phyloP scores from a whole-genome alignment of 2,888 invertebrate genomes.

The Listrodromus nycthemerus region DNA sequence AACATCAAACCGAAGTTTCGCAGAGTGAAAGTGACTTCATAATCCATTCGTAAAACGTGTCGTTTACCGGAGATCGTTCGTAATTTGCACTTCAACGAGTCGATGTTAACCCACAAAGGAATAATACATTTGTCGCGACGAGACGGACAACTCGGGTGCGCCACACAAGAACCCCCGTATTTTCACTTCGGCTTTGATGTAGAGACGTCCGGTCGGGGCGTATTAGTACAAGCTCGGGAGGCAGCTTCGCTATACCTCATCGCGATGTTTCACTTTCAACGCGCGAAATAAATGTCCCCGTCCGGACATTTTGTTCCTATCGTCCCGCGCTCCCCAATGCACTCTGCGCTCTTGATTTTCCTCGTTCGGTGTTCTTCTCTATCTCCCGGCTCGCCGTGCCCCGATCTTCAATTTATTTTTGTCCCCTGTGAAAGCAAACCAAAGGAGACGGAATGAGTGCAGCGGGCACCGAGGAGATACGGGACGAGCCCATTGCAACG shows the following conservation, averaged over 20 bases:
- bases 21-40: slow-evolving; percentile 53
- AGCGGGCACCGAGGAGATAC: not conserved
- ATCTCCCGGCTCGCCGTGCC: slow-evolving; percentile 45
- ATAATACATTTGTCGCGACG: slow-evolving; percentile 61
- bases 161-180: slow-evolving; percentile 44
- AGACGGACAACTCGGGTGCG: slow-evolving; percentile 13
- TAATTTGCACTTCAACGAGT: slow-evolving; percentile 69
- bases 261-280: slow-evolving; percentile 53
- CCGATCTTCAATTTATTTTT: slow-evolving; percentile 73
- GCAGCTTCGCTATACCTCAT: slow-evolving; percentile 48
- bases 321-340: slow-evolving; percentile 43
- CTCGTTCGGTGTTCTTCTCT: slow-evolving; percentile 57
- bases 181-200: slow-evolving; percentile 68
- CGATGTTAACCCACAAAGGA: slow-evolving; percentile 52
- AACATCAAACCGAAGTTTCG: slow-evolving; percentile 26
- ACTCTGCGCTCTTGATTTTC: slow-evolving; percentile 23
- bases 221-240: slow-evolving; percentile 30
- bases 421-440: slow-evolving; percentile 61
- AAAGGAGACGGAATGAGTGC: not conserved
- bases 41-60: slow-evolving; percentile 57
- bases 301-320: slow-evolving; percentile 53
- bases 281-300: slow-evolving; percentile 61
- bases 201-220: slow-evolving; percentile 62
- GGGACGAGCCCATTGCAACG: slow-evolving; percentile 16
- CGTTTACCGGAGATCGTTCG: slow-evolving; percentile 43